Base-by-base conservation (phyloP, 1,140 invertebrate species). In the Drosophila mojavensis region DNA sequence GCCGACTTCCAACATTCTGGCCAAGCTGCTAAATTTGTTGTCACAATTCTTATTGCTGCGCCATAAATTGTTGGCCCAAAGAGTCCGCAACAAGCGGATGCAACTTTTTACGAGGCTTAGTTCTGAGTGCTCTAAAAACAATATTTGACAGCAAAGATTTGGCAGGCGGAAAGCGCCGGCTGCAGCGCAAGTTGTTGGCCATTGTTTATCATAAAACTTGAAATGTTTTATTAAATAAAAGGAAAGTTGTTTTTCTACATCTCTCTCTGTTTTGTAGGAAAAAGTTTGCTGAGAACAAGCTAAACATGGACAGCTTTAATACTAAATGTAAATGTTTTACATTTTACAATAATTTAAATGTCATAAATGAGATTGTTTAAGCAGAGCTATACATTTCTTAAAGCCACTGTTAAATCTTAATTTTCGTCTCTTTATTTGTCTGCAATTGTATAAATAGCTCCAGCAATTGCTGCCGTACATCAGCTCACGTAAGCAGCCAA, bases 31-130 rank as follows among this genome's bases (percentile, higher is more conserved):
- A 11, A 11, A 39, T 39, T 39, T 39, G 36, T 39, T 39, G 65
- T 45, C 70, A 70, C 59, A 70, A 56, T 70, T 73, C 60, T 67
- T 60, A 17, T 47, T 47, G 5, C 13, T 69, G 30, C 58, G 58
- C 43, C 56, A 69, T 69, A 69, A 62, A 66, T 74, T 74, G 71
- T 69, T 56, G 65, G 39, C 20, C 59, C 58, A 43, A 50, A 17
- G 20, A 24, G 20, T 24, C 20, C 20, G 20, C 20, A 24, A 15
- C 33, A 47, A 51, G 43, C 7, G 28, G 33, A 39, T 39, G 53
- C 51, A 63, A 75, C 65, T 75, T 75, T 74, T 69, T 58, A 13
- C 28, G 24, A 48, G 36, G 65, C 30, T 62, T 62, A 64, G 47
- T 64, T 43, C 2, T 1, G 41, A 15, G 43, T 15, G 43, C 5